Conservation (phyloP, 2,888 invertebrate species). For the Dione vanillae region DNA sequence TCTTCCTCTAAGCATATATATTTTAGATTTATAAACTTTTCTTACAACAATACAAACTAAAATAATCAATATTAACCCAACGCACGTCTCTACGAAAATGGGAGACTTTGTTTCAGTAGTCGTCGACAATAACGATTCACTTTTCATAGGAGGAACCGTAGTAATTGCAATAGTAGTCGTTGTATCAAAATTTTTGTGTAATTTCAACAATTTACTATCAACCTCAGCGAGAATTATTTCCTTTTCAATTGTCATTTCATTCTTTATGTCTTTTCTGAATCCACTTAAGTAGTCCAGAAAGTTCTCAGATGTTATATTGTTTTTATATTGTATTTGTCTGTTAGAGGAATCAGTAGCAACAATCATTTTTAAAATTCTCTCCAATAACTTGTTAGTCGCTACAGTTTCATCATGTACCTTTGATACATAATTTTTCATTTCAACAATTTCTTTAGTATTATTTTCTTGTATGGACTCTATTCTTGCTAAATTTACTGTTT, state of each 20-base stretch:
- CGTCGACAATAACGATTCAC: constrained; percentile 12
- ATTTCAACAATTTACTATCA: constrained; percentile 45
- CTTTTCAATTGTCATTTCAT: constrained; percentile 49
- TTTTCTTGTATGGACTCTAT: constrained; percentile 9
- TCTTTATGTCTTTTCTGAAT: constrained; percentile 47
- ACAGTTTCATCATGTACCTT: constrained; percentile 30
- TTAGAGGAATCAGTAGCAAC: constrained; percentile 29
- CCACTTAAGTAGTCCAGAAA: constrained; percentile 20
- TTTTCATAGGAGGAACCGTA: background rate
- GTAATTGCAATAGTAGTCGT: background rate
- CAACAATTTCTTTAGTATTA: background rate
- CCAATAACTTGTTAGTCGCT: constrained; percentile 48
- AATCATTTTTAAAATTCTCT: constrained; percentile 48
- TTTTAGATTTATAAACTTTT: constrained; percentile 55
- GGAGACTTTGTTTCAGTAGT: constrained; percentile 23
- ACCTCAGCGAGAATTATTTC: constrained; percentile 49
- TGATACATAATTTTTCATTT: constrained; percentile 15
- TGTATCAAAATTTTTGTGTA: constrained; percentile 39
- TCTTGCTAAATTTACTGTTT: constrained; percentile 7
- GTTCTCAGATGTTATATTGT: constrained; percentile 23
- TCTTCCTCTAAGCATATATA: constrained; percentile 50
- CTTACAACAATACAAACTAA: constrained; percentile 54
- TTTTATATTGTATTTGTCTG: constrained; percentile 6
- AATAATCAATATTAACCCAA: constrained; percentile 56
- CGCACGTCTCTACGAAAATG: constrained; percentile 54